Base-by-base conservation (phyloP, 2,888 invertebrate species). In the Oxycera nigricornis region DNA sequence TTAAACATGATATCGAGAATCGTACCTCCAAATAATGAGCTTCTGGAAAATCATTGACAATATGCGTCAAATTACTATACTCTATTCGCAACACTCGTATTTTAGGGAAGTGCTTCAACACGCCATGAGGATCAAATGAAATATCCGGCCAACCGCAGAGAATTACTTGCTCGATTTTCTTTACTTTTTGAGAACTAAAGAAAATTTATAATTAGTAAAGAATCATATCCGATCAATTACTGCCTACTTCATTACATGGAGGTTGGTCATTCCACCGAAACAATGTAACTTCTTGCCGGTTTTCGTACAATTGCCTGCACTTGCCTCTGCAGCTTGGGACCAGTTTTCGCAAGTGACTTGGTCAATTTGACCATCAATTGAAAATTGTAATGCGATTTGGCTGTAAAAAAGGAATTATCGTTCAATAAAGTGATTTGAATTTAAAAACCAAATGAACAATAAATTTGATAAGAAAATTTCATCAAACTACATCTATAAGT, bases 201-300 rank as follows among this genome's bases (percentile, higher is more conserved):
- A 31, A n/a, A 31, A 4, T 2, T 72, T 7, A 2, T n/a, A 50
- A 17, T 68, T 35, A 67, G n/a, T 24, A 41, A 59, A 28, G 59
- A 65, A 52, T 28, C n/a, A 75, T 67, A 55, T 11, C 22, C 20
- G 11, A 17, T 4, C 61, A 35, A 67, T 57, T 31, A 7, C 14
- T 62, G 14, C 73, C 78, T 78, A 83, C 83, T 77, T 78, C 2
- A 83, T 70, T 31, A 78, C 31, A 9, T 78, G 80, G 46, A 83
- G 74, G 78, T 83, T 84, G 35, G 82, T 81, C 78, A 83, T 81
- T 39, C 83, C 83, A 20, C 84, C 84, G 72, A 80, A 82, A 75
- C 84, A 84, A 46, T 81, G 79, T 2, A 84, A 73, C 1, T 80
- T 74, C n/a, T 81, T 82, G 57, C 78, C 78, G 2, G 77, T 77